These are phyloP conservation scores for Motacilla tschutschensis DNA, from an alignment of 2,113 vertebrate genomes.

Conservation along the genomic window DNA sequence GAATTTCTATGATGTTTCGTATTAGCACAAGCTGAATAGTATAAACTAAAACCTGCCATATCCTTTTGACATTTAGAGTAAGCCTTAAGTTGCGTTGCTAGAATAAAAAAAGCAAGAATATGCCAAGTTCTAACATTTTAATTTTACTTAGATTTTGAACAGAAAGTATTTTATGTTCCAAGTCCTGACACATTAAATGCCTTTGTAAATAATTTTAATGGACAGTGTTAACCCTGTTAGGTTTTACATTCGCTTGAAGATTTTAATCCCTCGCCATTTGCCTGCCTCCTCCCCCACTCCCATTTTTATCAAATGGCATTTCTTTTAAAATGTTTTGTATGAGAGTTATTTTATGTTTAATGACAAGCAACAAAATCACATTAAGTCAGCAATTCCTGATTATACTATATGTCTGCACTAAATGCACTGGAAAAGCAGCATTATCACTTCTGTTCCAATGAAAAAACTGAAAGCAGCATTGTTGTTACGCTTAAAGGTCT, in stretches of 20 bases:
- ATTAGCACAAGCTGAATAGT: conserved; percentile 6
- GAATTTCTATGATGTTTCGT: conserved; percentile 30
- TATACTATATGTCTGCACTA: conserved; percentile 41
- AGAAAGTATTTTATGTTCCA: conserved; percentile 45
- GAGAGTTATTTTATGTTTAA: conserved; percentile 55
- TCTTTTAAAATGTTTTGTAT: conserved; percentile 39
- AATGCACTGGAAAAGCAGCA: conserved; percentile 38
- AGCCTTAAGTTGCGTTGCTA: conserved; percentile 54
- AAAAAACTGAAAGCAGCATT: conserved; percentile 32
- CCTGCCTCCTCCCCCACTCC: not conserved
- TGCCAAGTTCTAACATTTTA: conserved; percentile 52
- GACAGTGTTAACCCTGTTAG: conserved; percentile 11
- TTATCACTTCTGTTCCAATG: conserved; percentile 30
- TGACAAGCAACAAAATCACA: conserved; percentile 53
- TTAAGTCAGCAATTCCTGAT: conserved; percentile 56
- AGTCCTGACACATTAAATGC: conserved; percentile 35
- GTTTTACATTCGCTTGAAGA: conserved; percentile 27
- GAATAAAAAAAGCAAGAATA: conserved; percentile 45
- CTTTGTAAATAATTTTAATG: conserved; percentile 60
- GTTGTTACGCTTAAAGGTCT: not conserved
- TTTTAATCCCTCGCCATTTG: conserved; percentile 11
- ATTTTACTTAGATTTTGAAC: conserved; percentile 50
- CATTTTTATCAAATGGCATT: conserved; percentile 25
- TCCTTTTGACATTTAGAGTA: conserved; percentile 60
- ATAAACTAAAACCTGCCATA: conserved; percentile 30